Base-by-base conservation (phyloP, 2,888 invertebrate genomes). In the Phyllotreta cruciferae region DNA sequence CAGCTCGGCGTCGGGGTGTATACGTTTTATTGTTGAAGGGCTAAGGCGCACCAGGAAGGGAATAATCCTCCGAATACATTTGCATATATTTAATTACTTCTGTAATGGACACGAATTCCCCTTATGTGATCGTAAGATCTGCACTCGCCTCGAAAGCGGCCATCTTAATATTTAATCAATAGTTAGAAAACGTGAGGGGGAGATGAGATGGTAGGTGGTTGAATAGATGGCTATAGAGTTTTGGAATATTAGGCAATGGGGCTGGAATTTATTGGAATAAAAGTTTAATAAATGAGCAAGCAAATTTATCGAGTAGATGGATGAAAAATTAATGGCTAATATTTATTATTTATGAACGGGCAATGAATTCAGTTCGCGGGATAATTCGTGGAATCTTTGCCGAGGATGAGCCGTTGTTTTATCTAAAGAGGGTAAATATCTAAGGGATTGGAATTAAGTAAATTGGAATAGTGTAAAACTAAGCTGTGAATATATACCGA, bases 11-110 rank as follows among this genome's bases (percentile, higher is more conserved):
- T 36, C 47, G 39, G 71, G 69, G 70, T 69, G 70, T 71, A 63
- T 62, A 69, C 66, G 62, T 68, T 71, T 72, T 68, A 72, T 73
- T 70, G 71, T 72, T 64, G 56, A 53, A 61, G 61, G 66, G 66
- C 47, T 56, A 53, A 57, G 42, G 60, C 44, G 39, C 47, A 24
- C 13, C 9, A 39, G 61, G 52, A 56, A 60, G 60, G 61, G 62
- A 55, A 71, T 73, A 73, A 73, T 73, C 71, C 73, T 62, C 24
- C 68, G 73, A 73, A 73, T 73, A 70, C 71, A 73, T 74, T 74
- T 74, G 72, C 74, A 74, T 74, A 74, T 72, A 73, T 74, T 74
- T 74, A 74, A 74, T 74, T 74, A 73, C 70, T 66, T 66, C 66
- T 68, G 70, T 72, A 74, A 74, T 73, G 71, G 72, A 71, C 71